Conservation (phyloP, 2,797 vertebrate species). For the Cuculus canorus region DNA sequence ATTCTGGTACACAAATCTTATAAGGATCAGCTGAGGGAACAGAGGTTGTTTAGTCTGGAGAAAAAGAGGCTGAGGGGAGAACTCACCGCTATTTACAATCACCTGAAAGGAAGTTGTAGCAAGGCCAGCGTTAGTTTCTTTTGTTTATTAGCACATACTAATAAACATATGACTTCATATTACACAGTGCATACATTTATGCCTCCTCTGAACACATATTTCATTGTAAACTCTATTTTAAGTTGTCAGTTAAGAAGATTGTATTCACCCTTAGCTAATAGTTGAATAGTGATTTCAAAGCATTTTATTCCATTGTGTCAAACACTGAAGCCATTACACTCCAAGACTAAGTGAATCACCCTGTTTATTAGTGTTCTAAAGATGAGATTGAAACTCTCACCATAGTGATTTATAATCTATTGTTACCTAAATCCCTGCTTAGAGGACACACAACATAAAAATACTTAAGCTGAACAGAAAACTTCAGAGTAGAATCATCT, state of each 20-base stretch:
- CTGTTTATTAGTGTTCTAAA: background rate
- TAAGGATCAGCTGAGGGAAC: too few relatives aligned
- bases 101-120: too few relatives aligned
- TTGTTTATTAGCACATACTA: too few relatives aligned
- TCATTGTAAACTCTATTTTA: background rate
- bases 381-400: background rate
- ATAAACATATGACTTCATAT: background rate
- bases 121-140: too few relatives aligned
- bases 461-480: background rate
- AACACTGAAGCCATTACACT: background rate
- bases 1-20: too few relatives aligned
- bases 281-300: background rate
- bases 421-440: background rate
- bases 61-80: too few relatives aligned
- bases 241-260: background rate
- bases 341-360: background rate
- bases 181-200: background rate
- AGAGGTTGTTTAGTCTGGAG: too few relatives aligned
- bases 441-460: background rate
- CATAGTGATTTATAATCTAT: background rate
- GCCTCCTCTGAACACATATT: background rate
- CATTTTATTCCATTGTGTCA: background rate
- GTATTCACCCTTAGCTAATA: background rate
- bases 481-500: background rate
- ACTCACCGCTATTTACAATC: too few relatives aligned